These are phyloP conservation scores for Drosophila ezoana DNA, from an alignment of 2,888 invertebrate genomes.

Conservation along the genomic window DNA sequence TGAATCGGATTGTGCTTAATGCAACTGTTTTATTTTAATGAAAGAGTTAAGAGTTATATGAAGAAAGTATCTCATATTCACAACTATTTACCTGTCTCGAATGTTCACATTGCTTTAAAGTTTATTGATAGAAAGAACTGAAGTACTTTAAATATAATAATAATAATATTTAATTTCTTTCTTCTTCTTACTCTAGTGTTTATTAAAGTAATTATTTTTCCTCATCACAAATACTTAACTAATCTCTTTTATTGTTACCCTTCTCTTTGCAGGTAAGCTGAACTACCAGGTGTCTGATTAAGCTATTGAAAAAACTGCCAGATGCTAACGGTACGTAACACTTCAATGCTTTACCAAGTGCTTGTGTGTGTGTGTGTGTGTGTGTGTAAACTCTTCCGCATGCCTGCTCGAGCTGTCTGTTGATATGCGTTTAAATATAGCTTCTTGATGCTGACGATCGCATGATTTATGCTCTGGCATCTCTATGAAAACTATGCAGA, in stretches of 20 bases:
- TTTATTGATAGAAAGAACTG: no score
- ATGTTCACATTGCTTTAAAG: no score
- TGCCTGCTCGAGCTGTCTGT: slow-evolving; percentile 26
- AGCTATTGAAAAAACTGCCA: neutral
- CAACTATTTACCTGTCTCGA: no score
- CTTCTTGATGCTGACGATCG: slow-evolving; percentile 47
- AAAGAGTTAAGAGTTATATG: no score
- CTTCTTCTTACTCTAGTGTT: no score
- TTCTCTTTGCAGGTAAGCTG: slow-evolving; percentile 43
- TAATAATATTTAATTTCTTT: no score
- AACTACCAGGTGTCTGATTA: neutral
- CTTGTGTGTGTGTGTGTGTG: slow-evolving; percentile 3
- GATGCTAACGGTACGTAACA: slow-evolving; percentile 22
- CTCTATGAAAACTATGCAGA: slow-evolving; percentile 37
- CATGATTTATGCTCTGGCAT: slow-evolving; percentile 54
- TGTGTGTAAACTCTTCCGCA: slow-evolving; percentile 56
- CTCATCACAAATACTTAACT: neutral
- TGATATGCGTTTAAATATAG: slow-evolving; percentile 38
- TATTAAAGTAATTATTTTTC: no score
- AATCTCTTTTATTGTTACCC: neutral
- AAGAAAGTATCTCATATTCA: no score
- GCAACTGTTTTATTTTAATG: no score
- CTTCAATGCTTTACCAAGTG: slow-evolving; percentile 5
- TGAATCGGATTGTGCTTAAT: no score
- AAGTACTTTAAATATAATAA: no score